phyloP scores from a whole-genome alignment of 2,888 invertebrate species.

The Hirtodrosophila histrioides region DNA sequence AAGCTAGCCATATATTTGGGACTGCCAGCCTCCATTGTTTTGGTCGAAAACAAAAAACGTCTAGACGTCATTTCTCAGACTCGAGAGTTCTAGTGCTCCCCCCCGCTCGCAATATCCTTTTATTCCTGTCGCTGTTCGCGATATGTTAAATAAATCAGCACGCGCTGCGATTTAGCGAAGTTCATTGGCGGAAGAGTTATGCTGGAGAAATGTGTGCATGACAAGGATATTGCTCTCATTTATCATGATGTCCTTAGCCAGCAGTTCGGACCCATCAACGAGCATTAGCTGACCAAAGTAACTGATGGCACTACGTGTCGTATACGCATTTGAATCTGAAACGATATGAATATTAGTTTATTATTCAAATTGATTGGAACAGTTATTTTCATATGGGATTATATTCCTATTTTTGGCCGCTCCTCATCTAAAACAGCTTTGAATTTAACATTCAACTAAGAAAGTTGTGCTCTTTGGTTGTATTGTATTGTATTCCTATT shows the following conservation, averaged over 20 bases:
- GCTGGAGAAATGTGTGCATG: constrained; percentile 25
- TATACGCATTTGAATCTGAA: too few relatives aligned
- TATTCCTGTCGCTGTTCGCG: constrained; percentile 28
- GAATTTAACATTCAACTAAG: too few relatives aligned
- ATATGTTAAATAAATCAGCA: constrained; percentile 63
- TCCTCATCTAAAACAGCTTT: too few relatives aligned
- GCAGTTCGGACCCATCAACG: not conserved
- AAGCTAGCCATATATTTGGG: constrained; percentile 19
- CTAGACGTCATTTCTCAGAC: constrained; percentile 72
- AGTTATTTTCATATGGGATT: too few relatives aligned
- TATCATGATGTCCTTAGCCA: constrained; percentile 23
- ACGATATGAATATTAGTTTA: too few relatives aligned
- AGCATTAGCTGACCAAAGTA: constrained; percentile 1
- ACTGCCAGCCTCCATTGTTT: constrained; percentile 29
- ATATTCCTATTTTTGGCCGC: too few relatives aligned
- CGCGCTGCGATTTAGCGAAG: constrained; percentile 50
- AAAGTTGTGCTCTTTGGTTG: too few relatives aligned
- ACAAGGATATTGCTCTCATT: constrained; percentile 43
- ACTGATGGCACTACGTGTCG: not conserved
- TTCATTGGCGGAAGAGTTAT: constrained; percentile 22
- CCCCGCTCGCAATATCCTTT: constrained; percentile 17
- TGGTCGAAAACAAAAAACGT: constrained; percentile 58
- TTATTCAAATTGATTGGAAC: too few relatives aligned
- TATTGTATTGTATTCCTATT: too few relatives aligned
- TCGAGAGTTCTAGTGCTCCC: constrained; percentile 9